A percentile compares a stretch with the other conserved stretches of the same genome.
Conservation (phyloP, 2,113 vertebrate genomes). For the Albula glossodonta region DNA sequence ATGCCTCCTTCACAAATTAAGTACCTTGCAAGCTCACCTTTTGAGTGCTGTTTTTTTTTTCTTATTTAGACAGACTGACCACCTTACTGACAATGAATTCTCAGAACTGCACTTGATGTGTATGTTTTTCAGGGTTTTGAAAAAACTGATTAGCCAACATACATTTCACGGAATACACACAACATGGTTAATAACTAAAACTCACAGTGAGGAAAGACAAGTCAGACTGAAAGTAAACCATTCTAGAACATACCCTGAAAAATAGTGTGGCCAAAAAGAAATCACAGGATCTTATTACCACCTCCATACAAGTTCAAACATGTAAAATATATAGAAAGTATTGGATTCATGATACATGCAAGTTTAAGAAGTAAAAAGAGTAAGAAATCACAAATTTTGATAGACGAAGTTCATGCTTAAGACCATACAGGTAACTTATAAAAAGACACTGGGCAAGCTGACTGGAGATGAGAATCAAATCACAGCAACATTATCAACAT, state of each 20-base stretch:
- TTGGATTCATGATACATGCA: too few species aligned
- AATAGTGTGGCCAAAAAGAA: neutral
- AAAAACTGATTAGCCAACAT: conserved; percentile 50
- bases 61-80: neutral
- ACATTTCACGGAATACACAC: conserved; percentile 45
- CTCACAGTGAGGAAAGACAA: too few species aligned
- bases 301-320: too few species aligned
- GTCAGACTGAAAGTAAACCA: conserved; percentile 23
- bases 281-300: neutral
- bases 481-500: neutral
- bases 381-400: neutral
- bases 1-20: too few species aligned
- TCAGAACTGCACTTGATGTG: neutral
- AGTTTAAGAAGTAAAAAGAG: too few species aligned
- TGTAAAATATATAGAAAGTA: too few species aligned
- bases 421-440: too few species aligned
- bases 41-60: too few species aligned
- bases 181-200: conserved; percentile 43
- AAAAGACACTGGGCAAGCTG: too few species aligned
- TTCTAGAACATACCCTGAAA: neutral
- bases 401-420: neutral
- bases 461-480: too few species aligned
- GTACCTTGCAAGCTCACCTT: too few species aligned
- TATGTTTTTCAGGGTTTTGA: conserved; percentile 31
- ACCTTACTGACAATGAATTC: neutral